Percentiles rank a stretch among this genome's conserved stretches.
phyloP scores from a whole-genome alignment of 2,113 vertebrate species.

The Parus major region DNA sequence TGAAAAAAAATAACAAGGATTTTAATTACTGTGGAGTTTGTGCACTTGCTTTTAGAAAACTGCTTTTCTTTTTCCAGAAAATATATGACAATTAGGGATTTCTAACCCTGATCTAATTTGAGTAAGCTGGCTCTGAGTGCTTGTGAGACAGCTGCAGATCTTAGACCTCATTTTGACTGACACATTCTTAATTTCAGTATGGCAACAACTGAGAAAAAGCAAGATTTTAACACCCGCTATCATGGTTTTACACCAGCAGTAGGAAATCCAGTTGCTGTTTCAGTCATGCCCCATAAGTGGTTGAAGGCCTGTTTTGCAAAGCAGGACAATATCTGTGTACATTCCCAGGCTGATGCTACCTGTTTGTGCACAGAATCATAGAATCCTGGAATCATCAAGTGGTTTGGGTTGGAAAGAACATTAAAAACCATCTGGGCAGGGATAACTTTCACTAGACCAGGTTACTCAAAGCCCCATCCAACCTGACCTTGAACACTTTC shows the following conservation, averaged over 20 bases:
- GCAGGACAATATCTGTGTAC: accelerated
- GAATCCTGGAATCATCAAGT: background rate
- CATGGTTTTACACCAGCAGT: background rate
- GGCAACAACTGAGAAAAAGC: background rate
- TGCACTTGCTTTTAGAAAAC: background rate
- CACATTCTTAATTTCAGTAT: background rate
- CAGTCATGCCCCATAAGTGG: background rate
- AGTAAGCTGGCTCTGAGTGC: background rate
- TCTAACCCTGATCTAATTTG: background rate
- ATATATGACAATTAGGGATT: background rate
- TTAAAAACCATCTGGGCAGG: background rate
- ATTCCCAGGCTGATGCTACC: background rate
- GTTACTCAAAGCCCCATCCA: background rate
- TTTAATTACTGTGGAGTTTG: background rate
- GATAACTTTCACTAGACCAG: background rate
- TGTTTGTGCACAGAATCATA: background rate
- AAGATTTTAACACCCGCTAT: background rate
- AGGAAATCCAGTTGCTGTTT: background rate
- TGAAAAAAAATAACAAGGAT: background rate
- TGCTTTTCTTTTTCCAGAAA: background rate
- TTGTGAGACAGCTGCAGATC: background rate
- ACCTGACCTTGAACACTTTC: background rate
- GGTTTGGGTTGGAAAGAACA: background rate
- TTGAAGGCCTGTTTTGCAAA: background rate
- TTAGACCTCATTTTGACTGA: background rate